Conservation (phyloP, 2,113 vertebrate species). For the Tragulus kanchil region DNA sequence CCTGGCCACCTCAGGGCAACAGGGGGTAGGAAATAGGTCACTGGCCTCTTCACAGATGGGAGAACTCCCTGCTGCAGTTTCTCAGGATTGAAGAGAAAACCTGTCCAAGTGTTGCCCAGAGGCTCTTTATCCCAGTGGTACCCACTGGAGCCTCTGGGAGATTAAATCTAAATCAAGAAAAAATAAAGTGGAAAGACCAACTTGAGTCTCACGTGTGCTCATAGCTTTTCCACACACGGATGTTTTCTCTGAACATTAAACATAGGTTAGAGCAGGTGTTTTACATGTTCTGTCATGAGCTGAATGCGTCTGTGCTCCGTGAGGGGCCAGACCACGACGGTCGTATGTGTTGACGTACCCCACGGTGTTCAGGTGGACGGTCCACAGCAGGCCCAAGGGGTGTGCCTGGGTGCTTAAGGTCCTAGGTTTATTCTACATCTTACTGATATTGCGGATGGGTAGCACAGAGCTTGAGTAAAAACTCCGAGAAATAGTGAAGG, state of each 20-base stretch:
- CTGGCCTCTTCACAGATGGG: neutral
- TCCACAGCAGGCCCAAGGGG: neutral
- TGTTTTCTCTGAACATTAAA: neutral
- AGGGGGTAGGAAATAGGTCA: neutral
- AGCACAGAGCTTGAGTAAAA: neutral
- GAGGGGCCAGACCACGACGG: rapidly evolving
- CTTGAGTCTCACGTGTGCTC: neutral
- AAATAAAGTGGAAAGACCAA: neutral
- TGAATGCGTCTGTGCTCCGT: neutral
- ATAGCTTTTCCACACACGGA: neutral
- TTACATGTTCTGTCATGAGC: neutral
- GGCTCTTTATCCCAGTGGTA: neutral
- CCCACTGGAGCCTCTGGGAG: neutral
- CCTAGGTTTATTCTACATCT: neutral
- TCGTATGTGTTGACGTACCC: neutral
- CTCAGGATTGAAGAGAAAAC: neutral
- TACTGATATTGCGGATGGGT: neutral
- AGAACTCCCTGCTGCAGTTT: neutral
- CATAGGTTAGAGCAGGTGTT: neutral
- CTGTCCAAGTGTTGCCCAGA: neutral
- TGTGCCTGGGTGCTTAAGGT: rapidly evolving
- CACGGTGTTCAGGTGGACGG: neutral
- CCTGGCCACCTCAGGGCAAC: neutral
- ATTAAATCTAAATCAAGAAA: conserved; percentile 5
- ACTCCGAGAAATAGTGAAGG: neutral